Base-by-base conservation (phyloP, 2,113 vertebrate genomes). In the Hypomesus transpacificus region DNA sequence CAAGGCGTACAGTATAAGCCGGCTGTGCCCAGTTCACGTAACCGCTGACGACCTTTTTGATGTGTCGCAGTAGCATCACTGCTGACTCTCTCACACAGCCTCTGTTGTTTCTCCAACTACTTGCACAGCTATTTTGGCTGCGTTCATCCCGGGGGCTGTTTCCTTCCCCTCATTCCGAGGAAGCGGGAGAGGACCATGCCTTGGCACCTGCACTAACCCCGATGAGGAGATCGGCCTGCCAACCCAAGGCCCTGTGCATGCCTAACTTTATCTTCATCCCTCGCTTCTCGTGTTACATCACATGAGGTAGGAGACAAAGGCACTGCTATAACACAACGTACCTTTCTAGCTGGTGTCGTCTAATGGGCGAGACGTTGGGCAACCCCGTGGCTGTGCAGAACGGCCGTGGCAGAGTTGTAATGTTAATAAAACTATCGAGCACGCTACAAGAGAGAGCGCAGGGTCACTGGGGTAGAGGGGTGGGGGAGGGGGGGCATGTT, bases 161-260 rank as follows among this genome's bases (percentile, higher is more conserved):
- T 81, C 74, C 34, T 24, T 34, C 1, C 62, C 16, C 4, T 57
- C 57, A 28, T 74, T 61, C 71, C 56, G 59, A 46, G 53, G 61
- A 67, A 62, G 59, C 50, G 54, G 22, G 54, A 13, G 34, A 59
- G 0, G 57, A 57, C 39, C 66, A 62, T 83, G 82, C 56, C 71
- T 14, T 67, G 74, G 73, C 80, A 69, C 60, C 66, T 1, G 4
- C 57, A 66, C 76, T 60, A 53, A 54, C 65, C 76, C 80, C 79
- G 82, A 85, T 52, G 18, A 72, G 75, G 79, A 77, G 82, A 86
- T 84, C 82, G 68, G 69, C 66, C 71, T 75, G 84, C 75, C 77
- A 78, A 68, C 75, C 4, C 24, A 22, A 31, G 39, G 31, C 11
- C 76, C 71, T 73, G 66, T 77, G 52, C 46, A 75, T 17, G 52